phyloP scores from a whole-genome alignment of 2,113 vertebrate genomes.

The Oreochromis niloticus region DNA sequence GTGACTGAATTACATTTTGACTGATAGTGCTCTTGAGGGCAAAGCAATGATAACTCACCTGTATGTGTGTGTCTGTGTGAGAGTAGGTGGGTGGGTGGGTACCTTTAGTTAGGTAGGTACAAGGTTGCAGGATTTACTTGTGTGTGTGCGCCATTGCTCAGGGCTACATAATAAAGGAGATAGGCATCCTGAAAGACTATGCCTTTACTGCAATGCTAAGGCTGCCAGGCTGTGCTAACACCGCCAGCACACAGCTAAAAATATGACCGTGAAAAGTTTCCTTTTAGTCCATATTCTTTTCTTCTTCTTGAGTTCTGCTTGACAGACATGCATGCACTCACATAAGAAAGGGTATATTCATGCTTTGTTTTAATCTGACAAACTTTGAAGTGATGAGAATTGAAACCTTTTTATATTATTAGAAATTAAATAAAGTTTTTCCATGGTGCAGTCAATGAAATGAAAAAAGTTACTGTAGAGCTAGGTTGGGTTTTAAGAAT shows the following conservation, averaged over 20 bases:
- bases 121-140: constrained; percentile 39
- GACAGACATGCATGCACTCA: background rate
- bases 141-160: constrained; percentile 5
- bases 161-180: constrained; percentile 47
- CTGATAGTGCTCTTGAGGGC: constrained; percentile 69
- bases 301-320: background rate
- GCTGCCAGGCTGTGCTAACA: constrained; percentile 12
- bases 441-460: background rate
- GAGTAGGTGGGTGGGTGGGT: background rate
- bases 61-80: constrained; percentile 35
- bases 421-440: background rate
- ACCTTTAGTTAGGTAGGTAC: constrained; percentile 35
- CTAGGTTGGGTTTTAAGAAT: background rate
- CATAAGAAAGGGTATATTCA: background rate
- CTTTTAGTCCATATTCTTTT: background rate
- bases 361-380: background rate
- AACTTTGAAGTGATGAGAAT: background rate
- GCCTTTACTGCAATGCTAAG: constrained; percentile 22
- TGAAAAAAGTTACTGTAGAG: background rate
- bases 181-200: constrained; percentile 31
- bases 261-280: background rate
- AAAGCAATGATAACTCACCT: constrained; percentile 66
- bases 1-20: constrained; percentile 71
- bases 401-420: background rate
- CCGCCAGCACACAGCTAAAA: background rate